Evolutionary conservation across 2,113 vertebrate species (phyloP).

Genomic region (Urocitellus parryii): DNA sequence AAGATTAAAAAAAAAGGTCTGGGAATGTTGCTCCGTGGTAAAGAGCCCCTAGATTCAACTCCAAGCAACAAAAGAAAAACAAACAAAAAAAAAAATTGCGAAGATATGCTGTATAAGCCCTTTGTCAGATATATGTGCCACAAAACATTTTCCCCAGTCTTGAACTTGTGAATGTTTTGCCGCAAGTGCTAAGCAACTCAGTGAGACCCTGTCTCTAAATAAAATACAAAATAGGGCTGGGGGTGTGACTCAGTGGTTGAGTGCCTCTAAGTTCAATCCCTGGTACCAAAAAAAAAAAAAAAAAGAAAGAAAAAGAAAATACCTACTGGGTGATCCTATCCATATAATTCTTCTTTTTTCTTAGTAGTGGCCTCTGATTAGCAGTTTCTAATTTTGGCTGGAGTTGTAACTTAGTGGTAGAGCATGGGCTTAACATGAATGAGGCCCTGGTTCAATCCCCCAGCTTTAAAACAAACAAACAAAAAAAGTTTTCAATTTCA

Average conservation of each 20-base stretch:
- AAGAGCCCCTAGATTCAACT: too few species aligned
- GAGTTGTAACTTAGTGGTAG: neutral
- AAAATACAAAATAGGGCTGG: too few species aligned
- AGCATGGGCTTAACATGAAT: neutral
- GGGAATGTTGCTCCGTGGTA: too few species aligned
- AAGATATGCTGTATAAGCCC: neutral
- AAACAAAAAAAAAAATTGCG: neutral
- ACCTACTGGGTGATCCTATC: too few species aligned
- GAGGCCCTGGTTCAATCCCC: neutral
- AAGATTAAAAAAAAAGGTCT: too few species aligned
- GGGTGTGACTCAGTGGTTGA: too few species aligned
- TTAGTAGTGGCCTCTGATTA: constrained; percentile 4
- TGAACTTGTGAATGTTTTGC: neutral
- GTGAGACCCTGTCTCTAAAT: too few species aligned
- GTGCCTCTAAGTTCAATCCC: too few species aligned
- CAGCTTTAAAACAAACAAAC: neutral
- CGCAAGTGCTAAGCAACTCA: too few species aligned
- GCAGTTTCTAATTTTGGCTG: constrained; percentile 13
- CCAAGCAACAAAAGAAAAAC: too few species aligned
- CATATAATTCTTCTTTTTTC: neutral
- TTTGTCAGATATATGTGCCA: neutral
- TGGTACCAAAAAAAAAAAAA: too few species aligned
- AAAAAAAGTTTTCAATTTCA: neutral
- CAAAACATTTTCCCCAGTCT: neutral
- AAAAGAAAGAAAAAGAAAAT: too few species aligned